These are phyloP conservation scores for Pseudochirops corinnae DNA, from an alignment of 2,797 vertebrate species.

Conservation along the genomic window DNA sequence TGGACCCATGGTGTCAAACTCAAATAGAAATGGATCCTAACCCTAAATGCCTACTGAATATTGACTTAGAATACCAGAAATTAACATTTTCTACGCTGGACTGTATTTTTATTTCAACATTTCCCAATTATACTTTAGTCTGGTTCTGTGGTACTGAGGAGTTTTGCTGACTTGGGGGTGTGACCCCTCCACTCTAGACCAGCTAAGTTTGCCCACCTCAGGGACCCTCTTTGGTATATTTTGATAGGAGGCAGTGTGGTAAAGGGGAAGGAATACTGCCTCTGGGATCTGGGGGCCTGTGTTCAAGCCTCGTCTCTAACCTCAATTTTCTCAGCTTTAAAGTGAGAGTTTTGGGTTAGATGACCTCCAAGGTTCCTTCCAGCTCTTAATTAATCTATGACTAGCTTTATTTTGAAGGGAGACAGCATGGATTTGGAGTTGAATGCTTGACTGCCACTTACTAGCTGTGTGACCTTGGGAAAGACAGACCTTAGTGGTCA, in stretches of 20 bases:
- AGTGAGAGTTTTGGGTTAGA: background rate
- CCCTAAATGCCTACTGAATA: background rate
- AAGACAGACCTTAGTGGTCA: too few relatives aligned
- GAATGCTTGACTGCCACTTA: background rate
- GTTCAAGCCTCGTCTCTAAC: background rate
- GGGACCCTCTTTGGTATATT: conserved; percentile 41
- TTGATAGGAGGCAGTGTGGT: background rate
- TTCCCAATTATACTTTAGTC: background rate
- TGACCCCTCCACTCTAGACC: background rate
- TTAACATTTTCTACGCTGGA: background rate
- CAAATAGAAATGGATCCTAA: background rate
- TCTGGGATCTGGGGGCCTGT: background rate
- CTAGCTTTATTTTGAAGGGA: background rate
- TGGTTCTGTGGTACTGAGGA: background rate
- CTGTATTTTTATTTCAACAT: background rate
- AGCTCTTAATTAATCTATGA: background rate
- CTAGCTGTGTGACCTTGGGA: background rate
- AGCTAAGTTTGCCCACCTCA: conserved; percentile 41
- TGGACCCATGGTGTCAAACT: background rate
- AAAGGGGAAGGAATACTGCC: background rate
- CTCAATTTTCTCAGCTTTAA: background rate
- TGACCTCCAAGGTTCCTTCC: background rate
- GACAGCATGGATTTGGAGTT: background rate
- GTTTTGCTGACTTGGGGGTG: background rate
- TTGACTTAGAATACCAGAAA: background rate